Conservation (phyloP, 64 coral and sea anemone species). For the Dendrophyllia cribrosa region DNA sequence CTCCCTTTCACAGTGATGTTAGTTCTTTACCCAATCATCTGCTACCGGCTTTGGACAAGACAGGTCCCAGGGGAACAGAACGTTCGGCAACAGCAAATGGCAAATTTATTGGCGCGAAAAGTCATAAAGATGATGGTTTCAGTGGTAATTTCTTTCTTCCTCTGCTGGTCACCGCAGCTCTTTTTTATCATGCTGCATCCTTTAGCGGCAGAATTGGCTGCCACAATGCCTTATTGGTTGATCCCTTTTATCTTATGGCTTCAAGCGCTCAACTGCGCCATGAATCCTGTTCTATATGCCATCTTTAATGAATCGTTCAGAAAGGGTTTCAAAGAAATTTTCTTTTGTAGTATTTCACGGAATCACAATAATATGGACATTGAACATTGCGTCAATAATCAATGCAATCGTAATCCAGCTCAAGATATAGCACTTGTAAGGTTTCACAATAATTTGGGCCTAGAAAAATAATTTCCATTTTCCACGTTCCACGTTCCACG, state of each 20-base stretch:
- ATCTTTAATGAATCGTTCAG: not conserved
- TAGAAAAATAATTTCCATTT: not conserved
- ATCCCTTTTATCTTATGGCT: not conserved
- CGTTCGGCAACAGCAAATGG: not conserved
- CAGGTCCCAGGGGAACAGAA: not conserved
- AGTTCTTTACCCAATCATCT: not conserved
- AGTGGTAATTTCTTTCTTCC: not conserved
- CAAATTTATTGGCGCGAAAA: not conserved
- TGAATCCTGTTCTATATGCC: not conserved
- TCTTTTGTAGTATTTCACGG: not conserved
- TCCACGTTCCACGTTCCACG: too few species aligned
- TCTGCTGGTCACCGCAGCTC: not conserved
- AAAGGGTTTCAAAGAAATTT: not conserved
- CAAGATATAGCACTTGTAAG: not conserved
- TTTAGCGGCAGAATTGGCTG: not conserved
- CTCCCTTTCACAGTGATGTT: not conserved
- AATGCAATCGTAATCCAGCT: not conserved
- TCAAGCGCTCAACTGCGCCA: not conserved
- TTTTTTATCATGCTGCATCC: not conserved
- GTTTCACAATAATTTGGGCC: not conserved
- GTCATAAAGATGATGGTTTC: not conserved
- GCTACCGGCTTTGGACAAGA: not conserved
- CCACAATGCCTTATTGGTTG: not conserved
- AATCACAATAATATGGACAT: not conserved
- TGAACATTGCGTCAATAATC: not conserved